A percentile compares a stretch with the other conserved stretches of the same genome.
Evolutionary conservation across 2,888 invertebrate genomes (phyloP).

Genomic region (Allacma fusca): DNA sequence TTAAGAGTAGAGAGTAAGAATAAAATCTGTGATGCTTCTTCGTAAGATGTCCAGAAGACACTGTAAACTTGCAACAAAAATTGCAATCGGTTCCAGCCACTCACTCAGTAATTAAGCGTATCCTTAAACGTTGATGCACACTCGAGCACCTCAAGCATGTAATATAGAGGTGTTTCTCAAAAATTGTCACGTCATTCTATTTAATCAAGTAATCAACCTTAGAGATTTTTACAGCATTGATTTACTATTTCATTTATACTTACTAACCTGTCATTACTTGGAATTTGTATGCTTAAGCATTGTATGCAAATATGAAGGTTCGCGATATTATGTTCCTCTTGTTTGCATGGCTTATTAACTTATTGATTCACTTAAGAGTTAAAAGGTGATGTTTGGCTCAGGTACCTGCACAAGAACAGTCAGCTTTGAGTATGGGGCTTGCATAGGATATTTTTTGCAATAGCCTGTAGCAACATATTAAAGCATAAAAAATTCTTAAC

Average conservation of each 20-base stretch:
- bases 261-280: not conserved
- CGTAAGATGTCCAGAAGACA: not conserved
- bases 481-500: too few relatives aligned
- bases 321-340: not conserved
- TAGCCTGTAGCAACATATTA: too few relatives aligned
- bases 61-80: not conserved
- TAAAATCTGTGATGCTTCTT: not conserved
- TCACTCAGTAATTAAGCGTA: not conserved
- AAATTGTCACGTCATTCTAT: constrained; percentile 8
- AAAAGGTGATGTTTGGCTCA: not conserved
- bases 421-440: too few relatives aligned
- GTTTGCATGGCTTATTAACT: not conserved
- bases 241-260: not conserved
- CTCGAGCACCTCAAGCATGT: not conserved
- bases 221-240: not conserved
- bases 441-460: too few relatives aligned
- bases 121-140: not conserved
- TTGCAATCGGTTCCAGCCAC: constrained; percentile 8
- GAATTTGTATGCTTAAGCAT: not conserved
- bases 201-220: constrained; percentile 3
- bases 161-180: not conserved
- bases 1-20: not conserved
- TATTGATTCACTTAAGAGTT: not conserved
- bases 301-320: not conserved
- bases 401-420: not conserved